Evolutionary conservation across 2,113 vertebrate genomes (phyloP).

Genomic region (Cavia aperea): DNA sequence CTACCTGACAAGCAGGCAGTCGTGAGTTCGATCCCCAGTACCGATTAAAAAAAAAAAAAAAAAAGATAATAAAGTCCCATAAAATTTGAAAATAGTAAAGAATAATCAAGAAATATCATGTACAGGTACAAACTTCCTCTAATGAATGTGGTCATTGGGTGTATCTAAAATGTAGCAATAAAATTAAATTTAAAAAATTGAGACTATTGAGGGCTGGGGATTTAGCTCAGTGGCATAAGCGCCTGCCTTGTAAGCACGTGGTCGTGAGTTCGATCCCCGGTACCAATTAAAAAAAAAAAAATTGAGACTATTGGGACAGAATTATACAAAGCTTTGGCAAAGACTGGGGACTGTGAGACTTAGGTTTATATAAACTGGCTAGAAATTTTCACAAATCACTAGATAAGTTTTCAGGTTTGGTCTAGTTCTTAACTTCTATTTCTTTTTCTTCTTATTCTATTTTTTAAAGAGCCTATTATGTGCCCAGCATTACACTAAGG

Average conservation of each 20-base stretch:
- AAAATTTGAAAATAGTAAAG: not conserved
- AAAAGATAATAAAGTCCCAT: not conserved
- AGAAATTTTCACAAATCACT: not conserved
- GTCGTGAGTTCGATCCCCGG: too few relatives aligned
- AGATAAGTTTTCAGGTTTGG: slow-evolving; percentile 31
- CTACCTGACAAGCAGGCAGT: too few relatives aligned
- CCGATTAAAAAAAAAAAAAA: not conserved
- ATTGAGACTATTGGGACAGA: slow-evolving; percentile 2
- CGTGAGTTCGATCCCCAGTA: too few relatives aligned
- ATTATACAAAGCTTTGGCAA: slow-evolving; percentile 1
- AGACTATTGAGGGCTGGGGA: not conserved
- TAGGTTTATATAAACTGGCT: not conserved
- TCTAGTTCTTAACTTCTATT: slow-evolving; percentile 21
- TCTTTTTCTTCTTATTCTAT: not conserved
- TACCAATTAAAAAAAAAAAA: not conserved
- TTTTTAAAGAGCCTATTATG: not conserved
- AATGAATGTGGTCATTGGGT: too few relatives aligned
- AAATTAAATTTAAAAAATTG: not conserved
- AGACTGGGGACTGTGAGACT: not conserved
- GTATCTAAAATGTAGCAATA: not conserved
- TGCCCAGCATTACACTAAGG: slow-evolving; percentile 11
- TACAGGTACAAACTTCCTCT: not conserved
- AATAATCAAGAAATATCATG: not conserved
- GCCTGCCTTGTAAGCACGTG: too few relatives aligned
- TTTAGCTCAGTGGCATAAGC: too few relatives aligned